phyloP scores from a whole-genome alignment of 2,888 invertebrate species.

The Xestia rhomboidea region DNA sequence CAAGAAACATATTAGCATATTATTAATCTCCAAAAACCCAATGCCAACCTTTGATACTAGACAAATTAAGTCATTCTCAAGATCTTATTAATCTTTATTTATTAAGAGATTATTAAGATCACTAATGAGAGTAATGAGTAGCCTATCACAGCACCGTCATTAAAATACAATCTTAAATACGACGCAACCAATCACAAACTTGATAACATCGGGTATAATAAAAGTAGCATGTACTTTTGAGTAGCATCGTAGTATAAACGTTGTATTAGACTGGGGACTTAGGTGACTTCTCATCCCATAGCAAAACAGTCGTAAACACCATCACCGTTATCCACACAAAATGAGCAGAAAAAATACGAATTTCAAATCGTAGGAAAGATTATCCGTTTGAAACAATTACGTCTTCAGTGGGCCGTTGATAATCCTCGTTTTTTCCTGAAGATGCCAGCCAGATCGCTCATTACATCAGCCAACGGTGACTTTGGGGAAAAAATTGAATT shows the following conservation, averaged over 20 bases:
- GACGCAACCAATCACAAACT: background rate
- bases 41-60: background rate
- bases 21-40: background rate
- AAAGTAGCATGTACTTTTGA: background rate
- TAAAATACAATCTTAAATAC: too few relatives aligned
- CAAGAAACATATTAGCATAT: background rate
- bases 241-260: background rate
- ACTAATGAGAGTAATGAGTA: too few relatives aligned
- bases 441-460: conserved; percentile 59
- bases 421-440: conserved; percentile 59
- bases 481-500: conserved; percentile 66
- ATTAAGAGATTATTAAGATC: too few relatives aligned
- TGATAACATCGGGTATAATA: background rate
- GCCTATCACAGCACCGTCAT: too few relatives aligned
- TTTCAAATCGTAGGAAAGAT: conserved; percentile 64
- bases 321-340: conserved; percentile 29
- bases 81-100: too few relatives aligned
- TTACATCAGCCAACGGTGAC: conserved; percentile 62
- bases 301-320: conserved; percentile 8
- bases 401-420: conserved; percentile 61
- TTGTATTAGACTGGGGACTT: background rate
- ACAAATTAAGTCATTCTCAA: background rate
- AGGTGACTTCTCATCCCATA: background rate
- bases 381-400: conserved; percentile 70
- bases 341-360: conserved; percentile 54